Evolutionary conservation across 2,888 invertebrate genomes (phyloP), one percentile per base, ranked within the genome.

Genomic region (Drosophila kambysellisi): DNA sequence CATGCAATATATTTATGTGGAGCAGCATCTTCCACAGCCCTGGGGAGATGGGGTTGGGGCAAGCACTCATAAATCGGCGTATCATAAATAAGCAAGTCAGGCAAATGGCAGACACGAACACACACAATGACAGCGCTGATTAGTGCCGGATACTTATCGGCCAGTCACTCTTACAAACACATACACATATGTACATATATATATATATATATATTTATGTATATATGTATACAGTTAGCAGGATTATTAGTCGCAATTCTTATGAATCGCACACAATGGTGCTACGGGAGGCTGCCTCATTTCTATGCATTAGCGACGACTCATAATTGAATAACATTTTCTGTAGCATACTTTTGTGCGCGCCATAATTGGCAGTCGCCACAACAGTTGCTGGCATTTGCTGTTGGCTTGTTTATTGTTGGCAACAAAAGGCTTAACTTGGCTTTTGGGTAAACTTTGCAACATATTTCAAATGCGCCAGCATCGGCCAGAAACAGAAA

Each of bases 251-350:
- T 32, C 35, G 20, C 20, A 43, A 25, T 73, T 48, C 46, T 15
- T 37, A n/a, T 4, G 41, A 25, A 15, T 20, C 29, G 20, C 20
- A 43, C 46, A 56, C 33, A 46, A 54, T 32, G 25, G 35, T n/a
- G 48, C 4, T 17, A 25, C 52, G 29, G 25, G 35, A 32, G 48
- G 20, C 37, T 43, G 33, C 54, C n/a, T 32, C 54, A 54, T 53
- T 64, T 46, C 33, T 59, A 41, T 65, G 71, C 70, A 70, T 66
- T 67, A 53, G 59, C 59, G 11, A 39, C 17, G 53, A 51, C 51
- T 74, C 70, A 74, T 80, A 87, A 89, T 84, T 84, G 75, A 84
- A 89, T 82, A 70, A 71, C 68, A 77, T 70, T 83, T 83, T 75
- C 20, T 75, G 71, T 70, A 81, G 68, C 79, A 73, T 70, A 74